phyloP scores from a whole-genome alignment of 1,140 invertebrate genomes.

The Drosophila varians region DNA sequence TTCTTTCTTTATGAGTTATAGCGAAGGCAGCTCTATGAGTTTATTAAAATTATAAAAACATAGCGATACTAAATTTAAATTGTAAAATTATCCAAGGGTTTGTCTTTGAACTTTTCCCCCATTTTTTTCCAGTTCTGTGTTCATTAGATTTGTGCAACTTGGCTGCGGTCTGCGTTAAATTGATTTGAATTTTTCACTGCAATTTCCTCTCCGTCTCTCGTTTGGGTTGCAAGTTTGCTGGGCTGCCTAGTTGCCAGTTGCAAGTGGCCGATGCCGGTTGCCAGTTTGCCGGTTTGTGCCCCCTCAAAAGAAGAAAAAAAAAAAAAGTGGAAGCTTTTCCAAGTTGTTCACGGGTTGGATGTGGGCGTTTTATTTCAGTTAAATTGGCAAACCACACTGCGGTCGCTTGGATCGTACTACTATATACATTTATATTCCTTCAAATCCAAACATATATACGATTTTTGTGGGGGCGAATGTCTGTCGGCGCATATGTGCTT shows the following conservation, averaged over 20 bases:
- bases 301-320: constrained; percentile 54
- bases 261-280: constrained; percentile 60
- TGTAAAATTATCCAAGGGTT: constrained; percentile 61
- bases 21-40: neutral
- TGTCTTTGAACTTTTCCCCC: constrained; percentile 9
- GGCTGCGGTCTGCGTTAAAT: constrained; percentile 66
- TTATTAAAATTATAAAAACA: constrained; percentile 7
- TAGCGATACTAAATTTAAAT: constrained; percentile 56
- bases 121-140: constrained; percentile 35
- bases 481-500: constrained; percentile 26
- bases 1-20: constrained; percentile 36
- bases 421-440: constrained; percentile 10
- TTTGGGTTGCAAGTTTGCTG: constrained; percentile 34
- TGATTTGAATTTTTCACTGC: constrained; percentile 74
- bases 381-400: constrained; percentile 71
- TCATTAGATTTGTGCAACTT: constrained; percentile 51
- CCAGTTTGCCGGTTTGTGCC: constrained; percentile 66
- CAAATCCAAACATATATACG: neutral
- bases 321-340: constrained; percentile 27
- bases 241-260: constrained; percentile 16
- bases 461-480: constrained; percentile 59
- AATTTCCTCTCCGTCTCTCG: constrained; percentile 35
- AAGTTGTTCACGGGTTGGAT: constrained; percentile 32
- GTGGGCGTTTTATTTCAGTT: constrained; percentile 77
- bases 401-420: constrained; percentile 35